phyloP scores from a whole-genome alignment of 1,140 invertebrate genomes.

The Neoseiulus cucumeris region DNA sequence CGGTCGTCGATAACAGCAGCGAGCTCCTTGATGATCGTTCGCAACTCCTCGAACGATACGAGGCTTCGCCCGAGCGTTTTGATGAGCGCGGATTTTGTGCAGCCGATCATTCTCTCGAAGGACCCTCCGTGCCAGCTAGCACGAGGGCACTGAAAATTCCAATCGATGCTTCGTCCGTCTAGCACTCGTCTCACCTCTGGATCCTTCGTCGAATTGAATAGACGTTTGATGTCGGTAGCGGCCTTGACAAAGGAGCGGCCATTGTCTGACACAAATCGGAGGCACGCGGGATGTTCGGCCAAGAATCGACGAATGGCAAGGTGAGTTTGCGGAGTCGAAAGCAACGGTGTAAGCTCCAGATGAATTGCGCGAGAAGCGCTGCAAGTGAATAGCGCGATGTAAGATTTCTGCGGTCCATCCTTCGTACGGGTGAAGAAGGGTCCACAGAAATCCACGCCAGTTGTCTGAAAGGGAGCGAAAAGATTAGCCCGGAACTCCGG shows the following conservation, averaged over 20 bases:
- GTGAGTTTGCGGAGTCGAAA: no score
- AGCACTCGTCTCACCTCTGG: neutral
- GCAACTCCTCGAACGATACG: constrained; percentile 4
- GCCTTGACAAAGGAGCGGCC: neutral
- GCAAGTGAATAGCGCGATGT: no score
- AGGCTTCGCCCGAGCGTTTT: neutral
- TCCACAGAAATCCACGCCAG: no score
- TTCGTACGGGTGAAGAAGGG: no score
- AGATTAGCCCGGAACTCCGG: no score
- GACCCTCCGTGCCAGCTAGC: neutral
- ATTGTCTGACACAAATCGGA: constrained; percentile 1
- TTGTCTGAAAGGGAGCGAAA: no score
- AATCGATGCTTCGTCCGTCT: neutral
- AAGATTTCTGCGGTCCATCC: no score
- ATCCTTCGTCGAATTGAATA: neutral
- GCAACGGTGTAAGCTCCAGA: no score
- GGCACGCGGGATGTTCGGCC: no score
- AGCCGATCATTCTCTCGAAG: neutral
- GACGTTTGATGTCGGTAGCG: neutral
- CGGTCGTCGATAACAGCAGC: no score
- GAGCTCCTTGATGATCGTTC: constrained; percentile 20
- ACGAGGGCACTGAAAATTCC: neutral
- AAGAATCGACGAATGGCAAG: no score
- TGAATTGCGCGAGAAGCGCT: no score
- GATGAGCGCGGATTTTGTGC: neutral